phyloP scores from a whole-genome alignment of 2,113 vertebrate genomes.

The Crocuta crocuta region DNA sequence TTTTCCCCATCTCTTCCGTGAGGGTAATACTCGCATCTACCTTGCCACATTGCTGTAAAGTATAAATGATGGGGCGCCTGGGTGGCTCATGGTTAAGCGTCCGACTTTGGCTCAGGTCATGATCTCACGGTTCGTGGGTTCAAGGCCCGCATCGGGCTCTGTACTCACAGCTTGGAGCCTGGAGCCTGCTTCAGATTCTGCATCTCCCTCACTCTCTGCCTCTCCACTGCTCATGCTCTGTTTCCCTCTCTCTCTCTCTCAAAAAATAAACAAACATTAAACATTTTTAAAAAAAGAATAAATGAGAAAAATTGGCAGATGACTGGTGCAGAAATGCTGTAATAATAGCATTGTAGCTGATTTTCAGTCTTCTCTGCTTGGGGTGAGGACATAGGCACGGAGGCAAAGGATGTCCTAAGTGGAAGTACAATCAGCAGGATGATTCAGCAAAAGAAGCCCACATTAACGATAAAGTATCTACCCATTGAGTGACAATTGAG shows the following conservation, averaged over 20 bases:
- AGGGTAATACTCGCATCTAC: background rate
- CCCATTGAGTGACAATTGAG: background rate
- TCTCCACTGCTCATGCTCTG: too few species aligned
- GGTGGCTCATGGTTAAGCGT: too few species aligned
- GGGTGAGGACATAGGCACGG: background rate
- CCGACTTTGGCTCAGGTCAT: too few species aligned
- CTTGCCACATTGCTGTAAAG: background rate
- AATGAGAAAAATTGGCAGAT: background rate
- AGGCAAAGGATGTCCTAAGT: background rate
- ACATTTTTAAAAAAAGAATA: background rate
- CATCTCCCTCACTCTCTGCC: too few species aligned
- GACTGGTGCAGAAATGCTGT: fast-evolving
- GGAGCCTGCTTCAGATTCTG: too few species aligned
- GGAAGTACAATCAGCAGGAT: background rate
- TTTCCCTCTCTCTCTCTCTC: too few species aligned
- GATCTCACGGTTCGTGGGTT: too few species aligned
- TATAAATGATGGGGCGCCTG: background rate
- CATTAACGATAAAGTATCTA: background rate
- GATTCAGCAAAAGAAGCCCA: too few species aligned
- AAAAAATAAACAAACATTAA: too few species aligned
- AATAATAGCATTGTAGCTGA: fast-evolving
- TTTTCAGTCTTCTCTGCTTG: background rate
- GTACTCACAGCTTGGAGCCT: too few species aligned
- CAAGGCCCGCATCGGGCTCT: too few species aligned
- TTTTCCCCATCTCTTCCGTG: background rate